Evolutionary conservation across 2,113 vertebrate genomes (phyloP).

Genomic region (Procavia capensis): DNA sequence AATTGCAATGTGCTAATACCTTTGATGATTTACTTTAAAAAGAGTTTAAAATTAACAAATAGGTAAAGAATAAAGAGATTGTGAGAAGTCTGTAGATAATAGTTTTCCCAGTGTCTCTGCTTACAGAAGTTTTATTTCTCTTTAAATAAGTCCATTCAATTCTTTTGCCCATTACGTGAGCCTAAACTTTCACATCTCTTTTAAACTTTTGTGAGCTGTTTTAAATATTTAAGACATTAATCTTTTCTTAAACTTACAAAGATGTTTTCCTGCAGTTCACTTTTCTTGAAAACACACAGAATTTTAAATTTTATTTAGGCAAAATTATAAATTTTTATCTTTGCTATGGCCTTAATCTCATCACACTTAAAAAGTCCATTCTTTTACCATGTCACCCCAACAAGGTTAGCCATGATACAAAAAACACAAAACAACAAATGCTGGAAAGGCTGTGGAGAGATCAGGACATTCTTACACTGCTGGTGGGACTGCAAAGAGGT

Average conservation of each 20-base stretch:
- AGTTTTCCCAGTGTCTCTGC: not conserved
- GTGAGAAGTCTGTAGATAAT: not conserved
- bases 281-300: not conserved
- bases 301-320: slow-evolving; percentile 10
- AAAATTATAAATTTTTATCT: slow-evolving; percentile 25
- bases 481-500: no score
- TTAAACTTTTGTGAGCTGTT: not conserved
- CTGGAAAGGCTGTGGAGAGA: no score
- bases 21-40: not conserved
- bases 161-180: not conserved
- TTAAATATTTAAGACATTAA: slow-evolving; percentile 25
- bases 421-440: no score
- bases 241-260: not conserved
- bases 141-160: slow-evolving; percentile 3
- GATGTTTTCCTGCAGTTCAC: not conserved
- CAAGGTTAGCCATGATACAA: no score
- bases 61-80: not conserved
- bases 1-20: not conserved
- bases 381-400: no score
- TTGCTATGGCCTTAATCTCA: not conserved
- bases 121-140: slow-evolving; percentile 7
- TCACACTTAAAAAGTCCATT: slow-evolving; percentile 4
- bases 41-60: not conserved
- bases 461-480: no score
- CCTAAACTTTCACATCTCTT: not conserved